phyloP scores from a whole-genome alignment of 2,888 invertebrate genomes.

The Dusona sp. region DNA sequence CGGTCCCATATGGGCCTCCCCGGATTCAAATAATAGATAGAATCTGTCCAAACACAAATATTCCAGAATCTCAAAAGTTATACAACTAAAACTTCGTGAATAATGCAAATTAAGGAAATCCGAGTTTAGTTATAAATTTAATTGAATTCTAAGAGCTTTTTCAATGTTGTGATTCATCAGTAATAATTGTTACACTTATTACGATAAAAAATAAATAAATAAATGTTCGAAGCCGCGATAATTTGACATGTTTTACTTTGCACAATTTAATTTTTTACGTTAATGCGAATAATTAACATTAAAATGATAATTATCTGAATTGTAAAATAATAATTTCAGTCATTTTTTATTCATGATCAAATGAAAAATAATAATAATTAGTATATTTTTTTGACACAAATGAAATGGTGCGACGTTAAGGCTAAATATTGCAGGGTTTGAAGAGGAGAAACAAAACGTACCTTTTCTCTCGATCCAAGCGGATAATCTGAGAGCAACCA shows the following conservation, averaged over 20 bases:
- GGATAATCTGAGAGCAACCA: slow-evolving; percentile 74
- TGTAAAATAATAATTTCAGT: neutral
- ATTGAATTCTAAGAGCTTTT: neutral
- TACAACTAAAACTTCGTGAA: too few species aligned
- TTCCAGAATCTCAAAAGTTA: too few species aligned
- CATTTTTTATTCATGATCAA: too few species aligned
- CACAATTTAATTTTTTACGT: neutral
- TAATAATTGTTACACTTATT: neutral
- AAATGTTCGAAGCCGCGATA: neutral
- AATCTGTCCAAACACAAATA: neutral
- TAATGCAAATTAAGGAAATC: too few species aligned
- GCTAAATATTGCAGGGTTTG: neutral
- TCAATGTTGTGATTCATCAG: neutral
- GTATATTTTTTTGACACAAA: neutral
- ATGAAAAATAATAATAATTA: neutral
- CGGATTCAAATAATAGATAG: too few species aligned
- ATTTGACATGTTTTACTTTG: neutral
- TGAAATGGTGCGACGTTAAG: neutral
- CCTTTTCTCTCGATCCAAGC: slow-evolving; percentile 76
- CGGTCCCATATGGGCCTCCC: too few species aligned
- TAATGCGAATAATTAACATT: neutral
- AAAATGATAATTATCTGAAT: neutral
- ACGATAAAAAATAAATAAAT: neutral
- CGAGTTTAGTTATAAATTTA: neutral
- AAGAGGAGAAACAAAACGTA: slow-evolving; percentile 17